A percentile compares a stretch with the other conserved stretches of the same genome.
phyloP scores from a whole-genome alignment of 2,797 vertebrate genomes.

The Spea hammondii region DNA sequence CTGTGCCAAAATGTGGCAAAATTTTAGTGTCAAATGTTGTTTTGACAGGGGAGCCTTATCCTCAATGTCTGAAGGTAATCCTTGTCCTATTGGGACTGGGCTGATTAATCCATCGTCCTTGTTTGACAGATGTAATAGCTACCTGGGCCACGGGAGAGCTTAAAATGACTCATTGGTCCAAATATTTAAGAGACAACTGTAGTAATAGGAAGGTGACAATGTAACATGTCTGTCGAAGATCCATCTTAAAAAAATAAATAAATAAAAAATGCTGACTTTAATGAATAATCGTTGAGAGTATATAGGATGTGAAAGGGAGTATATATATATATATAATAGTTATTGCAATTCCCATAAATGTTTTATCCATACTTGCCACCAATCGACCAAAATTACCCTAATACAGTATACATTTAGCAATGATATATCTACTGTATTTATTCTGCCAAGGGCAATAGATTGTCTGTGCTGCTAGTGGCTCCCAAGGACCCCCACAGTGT shows the following conservation, averaged over 20 bases:
- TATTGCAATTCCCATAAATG: too few species aligned
- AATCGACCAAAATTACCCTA: too few species aligned
- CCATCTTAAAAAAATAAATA: background rate
- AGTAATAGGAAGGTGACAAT: constrained; percentile 44
- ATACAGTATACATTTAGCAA: too few species aligned
- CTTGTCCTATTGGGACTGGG: constrained; percentile 37
- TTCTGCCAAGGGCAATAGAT: too few species aligned
- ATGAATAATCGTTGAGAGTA: background rate
- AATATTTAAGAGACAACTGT: constrained; percentile 44
- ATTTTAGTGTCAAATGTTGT: constrained; percentile 46
- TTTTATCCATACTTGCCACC: too few species aligned
- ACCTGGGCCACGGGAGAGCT: constrained; percentile 40
- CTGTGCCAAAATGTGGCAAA: constrained; percentile 47
- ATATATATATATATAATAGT: too few species aligned
- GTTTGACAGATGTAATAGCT: constrained; percentile 53
- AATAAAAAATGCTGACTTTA: background rate
- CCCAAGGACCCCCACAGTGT: too few species aligned
- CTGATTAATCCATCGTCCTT: constrained; percentile 52
- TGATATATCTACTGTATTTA: too few species aligned
- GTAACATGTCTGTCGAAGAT: constrained; percentile 25
- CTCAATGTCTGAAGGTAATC: constrained; percentile 47
- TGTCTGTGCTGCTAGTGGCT: too few species aligned
- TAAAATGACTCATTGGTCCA: constrained; percentile 49
- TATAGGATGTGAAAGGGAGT: background rate
- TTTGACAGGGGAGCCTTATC: constrained; percentile 50